A percentile compares a stretch with the other conserved stretches of the same genome.
Conservation (phyloP, 1,140 invertebrate species). For the Sesamia nonagrioides region DNA sequence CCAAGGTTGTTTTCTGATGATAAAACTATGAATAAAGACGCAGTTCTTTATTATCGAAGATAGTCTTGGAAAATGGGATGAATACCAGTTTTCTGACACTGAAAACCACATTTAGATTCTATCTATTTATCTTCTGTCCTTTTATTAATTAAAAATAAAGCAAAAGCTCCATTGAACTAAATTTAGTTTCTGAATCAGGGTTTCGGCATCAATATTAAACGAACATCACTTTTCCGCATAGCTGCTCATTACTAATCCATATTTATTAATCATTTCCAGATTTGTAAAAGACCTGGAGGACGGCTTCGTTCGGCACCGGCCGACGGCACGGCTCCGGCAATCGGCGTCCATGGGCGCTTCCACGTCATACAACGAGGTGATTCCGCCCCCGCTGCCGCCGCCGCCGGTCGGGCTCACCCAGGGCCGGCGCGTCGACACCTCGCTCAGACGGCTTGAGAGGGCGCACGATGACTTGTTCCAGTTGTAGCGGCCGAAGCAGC, state of each 20-base stretch:
- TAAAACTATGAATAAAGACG: neutral
- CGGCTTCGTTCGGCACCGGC: constrained; percentile 85
- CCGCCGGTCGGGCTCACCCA: constrained; percentile 93
- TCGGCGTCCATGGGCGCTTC: constrained; percentile 86
- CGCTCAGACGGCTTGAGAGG: constrained; percentile 93
- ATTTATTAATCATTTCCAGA: constrained; percentile 73
- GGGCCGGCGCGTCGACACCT: constrained; percentile 92
- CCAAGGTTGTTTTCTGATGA: constrained; percentile 4
- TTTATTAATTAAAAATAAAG: no score
- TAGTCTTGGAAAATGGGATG: no score
- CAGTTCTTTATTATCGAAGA: no score
- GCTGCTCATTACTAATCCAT: neutral
- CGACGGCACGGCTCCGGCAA: constrained; percentile 88
- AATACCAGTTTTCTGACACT: no score
- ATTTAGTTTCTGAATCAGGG: no score
- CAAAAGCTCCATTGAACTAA: no score
- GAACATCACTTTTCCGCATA: no score
- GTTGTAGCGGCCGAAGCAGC: constrained; percentile 91
- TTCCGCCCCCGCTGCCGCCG: constrained; percentile 82
- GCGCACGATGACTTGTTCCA: constrained; percentile 96
- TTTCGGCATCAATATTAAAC: no score
- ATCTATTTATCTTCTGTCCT: no score
- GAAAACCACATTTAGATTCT: no score
- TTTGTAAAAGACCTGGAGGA: constrained; percentile 88
- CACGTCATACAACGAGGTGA: constrained; percentile 80